Conservation (phyloP, 2,888 invertebrate genomes). For the Acholoe squamosa region DNA sequence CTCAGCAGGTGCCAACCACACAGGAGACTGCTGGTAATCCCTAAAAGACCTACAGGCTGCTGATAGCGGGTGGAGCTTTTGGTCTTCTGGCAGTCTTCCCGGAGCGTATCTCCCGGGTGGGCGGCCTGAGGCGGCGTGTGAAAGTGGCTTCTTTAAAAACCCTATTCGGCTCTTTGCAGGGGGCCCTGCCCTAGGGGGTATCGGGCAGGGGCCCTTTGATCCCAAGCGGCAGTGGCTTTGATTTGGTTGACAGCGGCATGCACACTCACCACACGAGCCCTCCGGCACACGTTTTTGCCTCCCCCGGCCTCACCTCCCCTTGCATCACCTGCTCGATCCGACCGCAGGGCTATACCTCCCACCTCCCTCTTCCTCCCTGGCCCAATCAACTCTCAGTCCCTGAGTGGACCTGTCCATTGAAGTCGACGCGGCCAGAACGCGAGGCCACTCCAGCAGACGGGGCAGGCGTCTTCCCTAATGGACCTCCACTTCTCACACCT, state of each 20-base stretch:
- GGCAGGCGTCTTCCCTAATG: neutral
- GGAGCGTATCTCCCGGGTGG: neutral
- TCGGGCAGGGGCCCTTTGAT: constrained; percentile 10
- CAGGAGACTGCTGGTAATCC: too few species aligned
- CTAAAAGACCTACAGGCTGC: too few species aligned
- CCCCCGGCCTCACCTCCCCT: neutral
- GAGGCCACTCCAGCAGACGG: neutral
- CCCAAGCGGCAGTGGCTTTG: neutral
- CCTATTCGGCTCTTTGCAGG: neutral
- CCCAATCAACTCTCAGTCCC: neutral
- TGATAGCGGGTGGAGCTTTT: too few species aligned
- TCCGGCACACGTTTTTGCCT: neutral
- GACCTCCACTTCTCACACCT: constrained; percentile 1
- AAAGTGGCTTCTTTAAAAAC: constrained; percentile 47
- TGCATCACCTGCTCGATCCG: neutral
- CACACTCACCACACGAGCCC: neutral
- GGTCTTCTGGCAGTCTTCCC: neutral
- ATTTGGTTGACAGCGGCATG: constrained; percentile 34
- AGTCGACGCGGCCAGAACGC: neutral
- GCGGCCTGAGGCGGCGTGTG: constrained; percentile 17
- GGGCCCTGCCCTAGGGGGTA: neutral
- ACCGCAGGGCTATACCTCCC: neutral
- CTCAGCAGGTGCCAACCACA: too few species aligned
- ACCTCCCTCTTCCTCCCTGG: neutral
- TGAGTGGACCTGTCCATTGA: neutral